phyloP scores from a whole-genome alignment of 2,888 invertebrate species.

The Agrotis ipsilon region DNA sequence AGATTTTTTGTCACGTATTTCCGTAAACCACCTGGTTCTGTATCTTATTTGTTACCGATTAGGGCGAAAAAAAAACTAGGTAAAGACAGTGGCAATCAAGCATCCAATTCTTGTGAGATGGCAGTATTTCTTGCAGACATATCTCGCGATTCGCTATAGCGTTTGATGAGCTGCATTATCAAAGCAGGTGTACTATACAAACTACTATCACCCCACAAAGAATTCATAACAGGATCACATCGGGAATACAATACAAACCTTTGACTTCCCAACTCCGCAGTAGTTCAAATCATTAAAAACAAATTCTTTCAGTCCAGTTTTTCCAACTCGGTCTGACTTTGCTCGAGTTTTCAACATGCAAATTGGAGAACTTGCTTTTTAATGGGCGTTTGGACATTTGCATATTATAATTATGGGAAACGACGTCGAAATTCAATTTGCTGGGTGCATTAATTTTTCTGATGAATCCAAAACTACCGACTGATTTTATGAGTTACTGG shows the following conservation, averaged over 20 bases:
- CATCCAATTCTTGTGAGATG: background rate
- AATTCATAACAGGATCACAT: conserved; percentile 15
- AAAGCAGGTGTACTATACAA: conserved; percentile 2
- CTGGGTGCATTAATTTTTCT: background rate
- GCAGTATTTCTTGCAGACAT: background rate
- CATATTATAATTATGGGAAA: conserved; percentile 40
- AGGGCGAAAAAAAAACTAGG: no score
- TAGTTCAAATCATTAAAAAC: conserved; percentile 47
- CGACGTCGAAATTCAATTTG: conserved; percentile 25
- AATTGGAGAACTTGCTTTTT: conserved; percentile 50
- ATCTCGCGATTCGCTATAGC: background rate
- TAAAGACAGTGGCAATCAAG: background rate
- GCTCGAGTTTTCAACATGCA: conserved; percentile 52
- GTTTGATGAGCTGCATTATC: conserved; percentile 1
- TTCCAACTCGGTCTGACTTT: conserved; percentile 31
- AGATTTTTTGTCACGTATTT: background rate
- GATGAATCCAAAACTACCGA: background rate
- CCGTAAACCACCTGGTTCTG: no score
- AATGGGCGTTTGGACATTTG: conserved; percentile 45
- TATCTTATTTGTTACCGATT: no score
- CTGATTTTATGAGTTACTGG: background rate
- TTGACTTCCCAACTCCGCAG: conserved; percentile 31
- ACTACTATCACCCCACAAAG: background rate
- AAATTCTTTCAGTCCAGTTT: conserved; percentile 34
- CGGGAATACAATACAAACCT: conserved; percentile 21